phyloP scores from a whole-genome alignment of 2,797 vertebrate species.

The Oreochromis grahami region DNA sequence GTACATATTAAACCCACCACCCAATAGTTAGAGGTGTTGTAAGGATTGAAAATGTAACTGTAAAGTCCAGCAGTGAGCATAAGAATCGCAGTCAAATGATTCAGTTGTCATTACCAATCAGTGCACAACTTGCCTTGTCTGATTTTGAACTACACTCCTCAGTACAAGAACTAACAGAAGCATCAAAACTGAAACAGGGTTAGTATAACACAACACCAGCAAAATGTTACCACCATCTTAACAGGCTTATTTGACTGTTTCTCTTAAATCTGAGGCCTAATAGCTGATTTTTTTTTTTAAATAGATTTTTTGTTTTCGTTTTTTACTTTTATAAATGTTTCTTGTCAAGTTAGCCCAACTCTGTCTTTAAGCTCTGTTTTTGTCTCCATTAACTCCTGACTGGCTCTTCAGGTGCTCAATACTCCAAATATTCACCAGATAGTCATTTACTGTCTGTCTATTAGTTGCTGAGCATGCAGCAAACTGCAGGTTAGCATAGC shows the following conservation, averaged over 20 bases:
- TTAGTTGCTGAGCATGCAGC: neutral
- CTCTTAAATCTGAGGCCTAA: neutral
- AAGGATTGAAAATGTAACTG: neutral
- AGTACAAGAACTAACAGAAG: neutral
- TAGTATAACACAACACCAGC: neutral
- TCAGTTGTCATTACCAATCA: neutral
- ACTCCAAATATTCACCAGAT: neutral
- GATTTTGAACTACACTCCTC: neutral
- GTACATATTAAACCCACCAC: neutral
- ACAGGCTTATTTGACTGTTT: neutral
- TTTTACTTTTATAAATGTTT: neutral
- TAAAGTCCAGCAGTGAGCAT: neutral
- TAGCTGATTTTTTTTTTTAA: neutral
- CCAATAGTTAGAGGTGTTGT: neutral
- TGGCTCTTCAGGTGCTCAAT: neutral
- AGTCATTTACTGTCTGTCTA: neutral
- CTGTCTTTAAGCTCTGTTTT: neutral
- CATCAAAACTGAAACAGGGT: neutral
- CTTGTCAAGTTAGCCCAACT: neutral
- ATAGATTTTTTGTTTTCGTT: neutral
- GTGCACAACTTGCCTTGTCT: neutral
- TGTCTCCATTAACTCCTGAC: neutral
- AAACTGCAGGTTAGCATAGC: neutral
- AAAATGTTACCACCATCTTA: neutral
- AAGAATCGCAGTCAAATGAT: neutral